Evolutionary conservation across 2,797 vertebrate species (phyloP), one percentile per base, ranked within the genome.

Genomic region (Aulostomus chinensis): DNA sequence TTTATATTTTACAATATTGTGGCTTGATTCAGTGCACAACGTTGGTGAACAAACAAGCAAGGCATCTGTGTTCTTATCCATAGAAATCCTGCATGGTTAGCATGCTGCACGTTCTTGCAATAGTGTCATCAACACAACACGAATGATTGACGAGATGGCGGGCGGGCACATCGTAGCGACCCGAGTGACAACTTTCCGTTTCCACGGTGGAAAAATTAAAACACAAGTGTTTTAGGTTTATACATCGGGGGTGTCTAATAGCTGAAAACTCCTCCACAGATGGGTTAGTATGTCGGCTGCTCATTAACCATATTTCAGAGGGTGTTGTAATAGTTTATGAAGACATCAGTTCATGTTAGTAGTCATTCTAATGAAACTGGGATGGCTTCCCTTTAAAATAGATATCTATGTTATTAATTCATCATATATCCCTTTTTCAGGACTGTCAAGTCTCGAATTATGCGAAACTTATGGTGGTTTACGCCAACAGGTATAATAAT

Each of bases 41-140:
- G 68, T 87, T 57, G 66, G 83, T 86, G 82, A 88, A 83, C 80
- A 90, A 88, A 86, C 86, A 87, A 91, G 86, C 89, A 89, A 88
- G 89, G 89, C 87, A 89, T 90, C 88, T 86, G 85, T 90, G 84
- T 89, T 86, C 78, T 83, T 79, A 88, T 89, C 78, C 84, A 76
- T 85, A 83, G 48, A 76, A 85, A 81, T 81, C 79, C 82, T 85
- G 80, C 83, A 88, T 73, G 86, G 78, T 82, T 81, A 85, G 82
- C 85, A 87, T 85, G 84, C 86, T 81, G 80, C 71, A 83, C 68
- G 76, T 75, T 85, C 66, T 80, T 68, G 76, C 59, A 76, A 76
- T 65, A 72, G 76, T 85, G 84, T 78, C 60, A 67, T 73, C 64
- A 58, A 80, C 66, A 84, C 77, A 79, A 79, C 71, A 79, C 70